Conservation (phyloP, 2,888 invertebrate genomes). For the Chloroclystis v-ata region DNA sequence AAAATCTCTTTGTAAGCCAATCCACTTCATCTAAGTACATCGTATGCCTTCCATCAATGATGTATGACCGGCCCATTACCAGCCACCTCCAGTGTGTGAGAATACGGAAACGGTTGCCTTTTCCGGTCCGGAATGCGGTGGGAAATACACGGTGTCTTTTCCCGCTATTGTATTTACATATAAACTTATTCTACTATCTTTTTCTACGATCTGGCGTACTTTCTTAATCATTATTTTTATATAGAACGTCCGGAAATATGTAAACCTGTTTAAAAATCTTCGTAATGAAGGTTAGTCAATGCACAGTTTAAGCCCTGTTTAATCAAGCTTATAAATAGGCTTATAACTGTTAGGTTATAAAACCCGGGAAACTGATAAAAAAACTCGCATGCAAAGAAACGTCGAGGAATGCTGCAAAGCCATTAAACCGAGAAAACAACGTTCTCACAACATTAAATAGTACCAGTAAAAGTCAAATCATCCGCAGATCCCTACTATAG, state of each 20-base stretch:
- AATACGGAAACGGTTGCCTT: constrained; percentile 37
- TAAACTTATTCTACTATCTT: constrained; percentile 38
- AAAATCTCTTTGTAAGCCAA: too few relatives aligned
- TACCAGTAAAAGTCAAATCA: neutral
- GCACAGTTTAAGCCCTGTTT: too few relatives aligned
- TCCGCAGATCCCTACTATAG: neutral
- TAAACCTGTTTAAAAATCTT: too few relatives aligned
- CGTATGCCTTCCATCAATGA: constrained; percentile 1
- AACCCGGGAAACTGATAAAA: too few relatives aligned
- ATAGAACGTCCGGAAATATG: too few relatives aligned
- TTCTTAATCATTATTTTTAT: neutral
- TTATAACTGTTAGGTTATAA: too few relatives aligned
- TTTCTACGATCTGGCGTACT: constrained; percentile 14
- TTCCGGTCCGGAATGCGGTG: constrained; percentile 47
- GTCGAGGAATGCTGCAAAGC: too few relatives aligned
- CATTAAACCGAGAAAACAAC: too few relatives aligned
- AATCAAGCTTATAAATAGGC: too few relatives aligned
- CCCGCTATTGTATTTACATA: constrained; percentile 15
- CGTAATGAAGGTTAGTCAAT: too few relatives aligned
- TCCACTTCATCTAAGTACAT: neutral
- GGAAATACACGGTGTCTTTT: constrained; percentile 27
- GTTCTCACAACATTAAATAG: too few relatives aligned
- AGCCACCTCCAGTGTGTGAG: constrained; percentile 24
- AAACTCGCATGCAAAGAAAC: too few relatives aligned
- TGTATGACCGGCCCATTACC: constrained; percentile 12